A percentile compares a stretch with the other conserved stretches of the same genome.
phyloP scores from a whole-genome alignment of 92 coral and sea anemone genomes.

The Meandrina meandrites region DNA sequence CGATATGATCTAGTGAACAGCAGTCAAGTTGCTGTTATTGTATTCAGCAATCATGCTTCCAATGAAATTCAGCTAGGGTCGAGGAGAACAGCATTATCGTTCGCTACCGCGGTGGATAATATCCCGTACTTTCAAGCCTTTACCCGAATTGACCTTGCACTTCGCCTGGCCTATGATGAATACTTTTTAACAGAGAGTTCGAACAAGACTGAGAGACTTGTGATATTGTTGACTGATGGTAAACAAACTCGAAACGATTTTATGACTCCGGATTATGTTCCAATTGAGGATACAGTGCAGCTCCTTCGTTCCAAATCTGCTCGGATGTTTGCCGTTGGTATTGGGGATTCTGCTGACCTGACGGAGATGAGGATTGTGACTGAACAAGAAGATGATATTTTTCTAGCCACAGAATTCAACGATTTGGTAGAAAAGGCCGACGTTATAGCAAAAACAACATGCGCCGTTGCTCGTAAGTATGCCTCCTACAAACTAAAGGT shows the following conservation, averaged over 20 bases:
- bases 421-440: conserved; percentile 27
- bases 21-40: conserved; percentile 47
- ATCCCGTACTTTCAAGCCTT: conserved; percentile 41
- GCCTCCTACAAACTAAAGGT: too few species aligned
- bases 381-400: conserved; percentile 23
- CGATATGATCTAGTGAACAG: conserved; percentile 38
- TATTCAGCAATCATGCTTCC: conserved; percentile 37
- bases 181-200: not conserved
- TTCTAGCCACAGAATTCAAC: conserved; percentile 19
- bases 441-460: conserved; percentile 12
- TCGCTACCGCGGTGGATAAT: conserved; percentile 41
- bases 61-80: conserved; percentile 25
- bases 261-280: conserved; percentile 8
- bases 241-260: conserved; percentile 28
- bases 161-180: conserved; percentile 11
- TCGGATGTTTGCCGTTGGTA: conserved; percentile 27
- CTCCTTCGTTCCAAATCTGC: conserved; percentile 23
- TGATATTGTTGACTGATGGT: conserved; percentile 25
- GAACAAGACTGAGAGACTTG: conserved; percentile 12
- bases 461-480: conserved; percentile 33
- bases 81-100: conserved; percentile 20
- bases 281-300: conserved; percentile 15
- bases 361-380: conserved; percentile 30
- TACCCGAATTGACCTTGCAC: conserved; percentile 54
- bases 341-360: conserved; percentile 15